These are phyloP conservation scores for Delichon dasypus DNA, from an alignment of 2,797 vertebrate species.

Conservation along the genomic window DNA sequence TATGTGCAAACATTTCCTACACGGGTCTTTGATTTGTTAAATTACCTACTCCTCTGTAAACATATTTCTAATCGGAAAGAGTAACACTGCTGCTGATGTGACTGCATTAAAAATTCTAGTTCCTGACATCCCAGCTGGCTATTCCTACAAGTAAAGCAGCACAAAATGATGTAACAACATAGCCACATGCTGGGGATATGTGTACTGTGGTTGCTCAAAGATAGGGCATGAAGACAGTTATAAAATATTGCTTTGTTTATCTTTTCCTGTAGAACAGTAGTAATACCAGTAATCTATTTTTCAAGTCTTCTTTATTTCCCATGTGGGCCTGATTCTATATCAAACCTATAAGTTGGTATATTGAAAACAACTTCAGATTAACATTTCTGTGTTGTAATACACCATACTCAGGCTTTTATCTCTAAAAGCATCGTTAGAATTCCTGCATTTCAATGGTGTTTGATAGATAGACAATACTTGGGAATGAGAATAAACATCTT, in stretches of 20 bases:
- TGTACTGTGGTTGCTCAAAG: neutral
- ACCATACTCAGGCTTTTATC: neutral
- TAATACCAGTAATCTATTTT: conserved; percentile 13
- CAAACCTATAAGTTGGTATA: neutral
- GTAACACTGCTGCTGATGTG: neutral
- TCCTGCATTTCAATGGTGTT: neutral
- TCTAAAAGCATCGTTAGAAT: conserved; percentile 2
- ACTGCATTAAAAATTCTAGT: neutral
- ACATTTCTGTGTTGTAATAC: neutral
- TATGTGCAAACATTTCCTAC: neutral
- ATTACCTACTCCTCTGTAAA: neutral
- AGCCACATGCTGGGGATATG: neutral
- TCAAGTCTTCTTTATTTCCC: neutral
- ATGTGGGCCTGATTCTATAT: neutral
- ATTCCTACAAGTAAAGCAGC: neutral
- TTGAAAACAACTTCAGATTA: neutral
- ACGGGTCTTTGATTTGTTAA: neutral
- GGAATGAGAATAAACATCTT: neutral
- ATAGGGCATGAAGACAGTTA: neutral
- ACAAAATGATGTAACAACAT: neutral
- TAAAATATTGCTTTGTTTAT: conserved; percentile 30
- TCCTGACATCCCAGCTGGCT: neutral
- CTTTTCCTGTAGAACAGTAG: neutral
- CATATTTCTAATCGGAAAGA: neutral
- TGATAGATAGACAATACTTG: neutral